A percentile compares a stretch with the other conserved stretches of the same genome.
Conservation (phyloP, 2,888 invertebrate genomes). For the Ophion ellenae region DNA sequence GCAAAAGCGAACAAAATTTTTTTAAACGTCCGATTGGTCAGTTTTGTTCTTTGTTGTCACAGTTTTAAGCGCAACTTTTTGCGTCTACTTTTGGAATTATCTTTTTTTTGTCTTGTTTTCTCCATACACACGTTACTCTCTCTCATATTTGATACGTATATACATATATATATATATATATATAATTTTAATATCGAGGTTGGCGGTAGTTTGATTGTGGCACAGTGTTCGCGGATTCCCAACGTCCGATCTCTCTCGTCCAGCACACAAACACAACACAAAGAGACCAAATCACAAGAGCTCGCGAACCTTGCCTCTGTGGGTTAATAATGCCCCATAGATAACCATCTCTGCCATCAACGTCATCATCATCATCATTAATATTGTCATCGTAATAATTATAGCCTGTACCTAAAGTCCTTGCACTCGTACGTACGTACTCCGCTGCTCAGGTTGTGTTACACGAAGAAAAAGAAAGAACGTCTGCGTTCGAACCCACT, state of each 20-base stretch:
- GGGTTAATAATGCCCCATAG: slow-evolving; percentile 1
- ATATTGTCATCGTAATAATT: background rate
- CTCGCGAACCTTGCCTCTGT: background rate
- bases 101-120: too few species aligned
- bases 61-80: too few species aligned
- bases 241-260: slow-evolving; percentile 29
- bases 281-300: background rate
- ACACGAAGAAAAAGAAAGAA: background rate
- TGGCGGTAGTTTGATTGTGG: slow-evolving; percentile 87
- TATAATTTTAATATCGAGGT: slow-evolving; percentile 75
- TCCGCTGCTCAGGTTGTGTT: slow-evolving; percentile 33
- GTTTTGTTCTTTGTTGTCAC: too few species aligned
- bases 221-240: slow-evolving; percentile 85
- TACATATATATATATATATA: slow-evolving; percentile 50
- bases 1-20: too few species aligned
- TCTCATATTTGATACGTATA: slow-evolving; percentile 69
- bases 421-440: slow-evolving; percentile 42
- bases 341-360: background rate
- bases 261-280: background rate
- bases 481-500: slow-evolving; percentile 6
- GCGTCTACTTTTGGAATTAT: too few species aligned
- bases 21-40: too few species aligned
- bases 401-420: slow-evolving; percentile 12
- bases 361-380: background rate
- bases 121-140: slow-evolving; percentile 76